Conservation (phyloP, 2,113 vertebrate species). For the Serinus canaria region DNA sequence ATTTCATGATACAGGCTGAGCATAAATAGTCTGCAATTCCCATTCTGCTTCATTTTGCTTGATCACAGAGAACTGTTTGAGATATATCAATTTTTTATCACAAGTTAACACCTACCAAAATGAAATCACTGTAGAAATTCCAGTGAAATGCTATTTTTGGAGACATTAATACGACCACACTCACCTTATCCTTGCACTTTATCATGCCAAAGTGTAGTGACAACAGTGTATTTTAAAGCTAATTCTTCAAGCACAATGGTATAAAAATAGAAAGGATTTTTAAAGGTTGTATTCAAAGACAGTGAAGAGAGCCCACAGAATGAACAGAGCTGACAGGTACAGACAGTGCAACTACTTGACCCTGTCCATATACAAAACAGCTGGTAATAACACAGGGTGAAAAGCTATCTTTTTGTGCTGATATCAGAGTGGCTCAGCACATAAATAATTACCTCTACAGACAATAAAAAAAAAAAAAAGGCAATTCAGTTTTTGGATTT, state of each 20-base stretch:
- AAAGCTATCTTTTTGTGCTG: not conserved
- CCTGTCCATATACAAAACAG: not conserved
- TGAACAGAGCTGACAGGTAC: not conserved
- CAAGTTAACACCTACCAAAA: not conserved
- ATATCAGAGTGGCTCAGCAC: not conserved
- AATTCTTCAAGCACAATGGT: not conserved
- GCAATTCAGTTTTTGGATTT: not conserved
- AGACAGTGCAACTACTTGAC: not conserved
- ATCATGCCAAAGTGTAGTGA: not conserved
- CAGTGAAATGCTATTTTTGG: not conserved
- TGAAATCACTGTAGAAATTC: not conserved
- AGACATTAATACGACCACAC: not conserved
- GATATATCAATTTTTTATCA: not conserved
- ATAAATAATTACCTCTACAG: not conserved
- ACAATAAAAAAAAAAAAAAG: not conserved
- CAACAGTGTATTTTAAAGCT: not conserved
- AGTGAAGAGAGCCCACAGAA: not conserved
- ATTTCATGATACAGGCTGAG: not conserved
- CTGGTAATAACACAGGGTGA: not conserved
- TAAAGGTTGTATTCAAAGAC: not conserved
- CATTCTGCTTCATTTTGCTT: not conserved
- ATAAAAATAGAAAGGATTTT: conserved; percentile 25
- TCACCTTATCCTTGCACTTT: not conserved
- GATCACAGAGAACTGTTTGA: not conserved
- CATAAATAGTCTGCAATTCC: not conserved